Evolutionary conservation across 1,140 invertebrate species (phyloP).

Genomic region (Listronotus oregonensis): DNA sequence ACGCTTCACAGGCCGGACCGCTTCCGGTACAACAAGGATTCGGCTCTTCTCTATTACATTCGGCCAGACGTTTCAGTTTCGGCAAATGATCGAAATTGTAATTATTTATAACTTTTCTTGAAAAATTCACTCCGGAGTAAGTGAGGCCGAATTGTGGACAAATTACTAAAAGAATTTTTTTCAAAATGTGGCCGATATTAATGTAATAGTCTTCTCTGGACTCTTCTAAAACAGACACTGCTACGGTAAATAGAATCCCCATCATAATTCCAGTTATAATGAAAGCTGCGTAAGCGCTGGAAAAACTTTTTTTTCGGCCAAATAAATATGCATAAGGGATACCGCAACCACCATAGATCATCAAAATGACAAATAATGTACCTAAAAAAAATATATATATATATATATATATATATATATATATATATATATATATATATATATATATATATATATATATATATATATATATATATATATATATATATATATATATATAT

Average conservation of each 20-base stretch:
- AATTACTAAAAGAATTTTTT: constrained; percentile 35
- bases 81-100: constrained; percentile 42
- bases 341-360: constrained; percentile 40
- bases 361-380: constrained; percentile 36
- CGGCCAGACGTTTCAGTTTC: neutral
- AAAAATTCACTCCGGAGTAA: constrained; percentile 38
- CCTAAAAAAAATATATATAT: too few relatives aligned
- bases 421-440: too few relatives aligned
- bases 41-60: neutral
- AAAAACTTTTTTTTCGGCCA: constrained; percentile 45
- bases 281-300: constrained; percentile 42
- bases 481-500: too few relatives aligned
- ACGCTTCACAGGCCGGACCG: neutral
- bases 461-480: too few relatives aligned
- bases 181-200: constrained; percentile 30
- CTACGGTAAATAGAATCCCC: constrained; percentile 43
- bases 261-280: constrained; percentile 45
- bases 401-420: too few relatives aligned
- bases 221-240: constrained; percentile 39
- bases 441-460: too few relatives aligned
- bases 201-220: constrained; percentile 37
- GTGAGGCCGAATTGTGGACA: constrained; percentile 45
- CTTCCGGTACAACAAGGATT: constrained; percentile 19
- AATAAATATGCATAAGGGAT: constrained; percentile 51
- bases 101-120: constrained; percentile 42